A percentile compares a stretch with the other conserved stretches of the same genome.
These are phyloP conservation scores for Aphrophora alni DNA, from an alignment of 2,888 invertebrate genomes.

Conservation along the genomic window DNA sequence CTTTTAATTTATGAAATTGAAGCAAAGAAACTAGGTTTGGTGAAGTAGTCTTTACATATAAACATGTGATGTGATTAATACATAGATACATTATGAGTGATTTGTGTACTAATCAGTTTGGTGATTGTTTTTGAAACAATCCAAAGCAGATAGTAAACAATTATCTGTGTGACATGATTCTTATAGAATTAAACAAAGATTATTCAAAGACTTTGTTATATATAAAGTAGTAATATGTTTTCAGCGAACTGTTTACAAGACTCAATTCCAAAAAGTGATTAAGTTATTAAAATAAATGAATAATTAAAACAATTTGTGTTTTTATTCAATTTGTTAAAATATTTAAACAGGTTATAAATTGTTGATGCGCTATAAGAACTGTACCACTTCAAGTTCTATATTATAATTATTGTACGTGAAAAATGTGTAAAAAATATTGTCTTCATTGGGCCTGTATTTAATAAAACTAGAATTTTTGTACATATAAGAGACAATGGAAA, in stretches of 20 bases:
- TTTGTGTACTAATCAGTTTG: background rate
- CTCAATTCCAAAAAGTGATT: background rate
- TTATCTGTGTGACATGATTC: background rate
- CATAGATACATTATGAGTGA: background rate
- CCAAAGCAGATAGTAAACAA: background rate
- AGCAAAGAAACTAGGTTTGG: constrained; percentile 93
- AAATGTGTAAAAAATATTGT: background rate
- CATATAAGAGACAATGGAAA: too few relatives aligned
- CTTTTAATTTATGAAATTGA: constrained; percentile 99
- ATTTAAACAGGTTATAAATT: background rate
- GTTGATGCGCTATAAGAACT: background rate
- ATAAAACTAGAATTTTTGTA: background rate
- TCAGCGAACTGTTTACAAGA: background rate
- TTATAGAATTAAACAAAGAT: background rate
- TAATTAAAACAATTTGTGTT: background rate
- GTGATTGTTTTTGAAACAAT: background rate
- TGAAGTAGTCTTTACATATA: constrained; percentile 21
- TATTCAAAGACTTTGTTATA: background rate
- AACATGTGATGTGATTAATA: background rate
- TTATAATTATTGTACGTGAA: background rate
- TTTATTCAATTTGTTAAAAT: background rate
- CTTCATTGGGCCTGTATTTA: background rate
- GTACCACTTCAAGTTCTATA: background rate
- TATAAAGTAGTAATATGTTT: background rate
- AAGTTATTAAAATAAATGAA: background rate